Percentiles rank a stretch among this genome's conserved stretches.
Evolutionary conservation across 2,113 vertebrate species (phyloP).

Genomic region (Spizaetus ornatus): DNA sequence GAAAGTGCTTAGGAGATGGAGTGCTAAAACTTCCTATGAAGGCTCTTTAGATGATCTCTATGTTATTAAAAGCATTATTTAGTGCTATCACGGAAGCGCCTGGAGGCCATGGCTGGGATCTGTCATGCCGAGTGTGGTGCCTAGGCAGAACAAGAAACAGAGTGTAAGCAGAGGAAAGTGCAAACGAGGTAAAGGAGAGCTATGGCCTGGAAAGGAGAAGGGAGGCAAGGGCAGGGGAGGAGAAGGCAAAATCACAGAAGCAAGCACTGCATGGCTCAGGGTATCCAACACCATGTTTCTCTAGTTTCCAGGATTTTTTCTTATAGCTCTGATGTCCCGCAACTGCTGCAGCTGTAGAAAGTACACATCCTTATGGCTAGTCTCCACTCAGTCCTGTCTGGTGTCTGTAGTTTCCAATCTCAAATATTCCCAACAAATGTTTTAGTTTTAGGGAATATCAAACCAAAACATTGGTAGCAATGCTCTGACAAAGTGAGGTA

Average conservation of each 20-base stretch:
- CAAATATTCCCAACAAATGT: background rate
- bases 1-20: background rate
- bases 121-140: background rate
- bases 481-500: background rate
- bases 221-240: background rate
- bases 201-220: background rate
- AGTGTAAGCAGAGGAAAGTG: background rate
- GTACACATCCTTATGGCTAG: accelerated
- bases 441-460: background rate
- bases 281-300: accelerated
- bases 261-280: background rate
- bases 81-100: background rate
- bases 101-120: background rate
- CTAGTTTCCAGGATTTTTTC: background rate
- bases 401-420: background rate
- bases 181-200: background rate
- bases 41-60: background rate
- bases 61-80: background rate
- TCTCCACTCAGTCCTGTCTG: accelerated
- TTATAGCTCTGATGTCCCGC: accelerated
- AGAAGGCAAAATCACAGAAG: background rate
- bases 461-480: background rate
- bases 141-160: constrained; percentile 1
- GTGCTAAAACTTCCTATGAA: background rate
- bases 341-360: background rate